phyloP scores from a whole-genome alignment of 2,113 vertebrate species.

The Campylomormyrus numenius region DNA sequence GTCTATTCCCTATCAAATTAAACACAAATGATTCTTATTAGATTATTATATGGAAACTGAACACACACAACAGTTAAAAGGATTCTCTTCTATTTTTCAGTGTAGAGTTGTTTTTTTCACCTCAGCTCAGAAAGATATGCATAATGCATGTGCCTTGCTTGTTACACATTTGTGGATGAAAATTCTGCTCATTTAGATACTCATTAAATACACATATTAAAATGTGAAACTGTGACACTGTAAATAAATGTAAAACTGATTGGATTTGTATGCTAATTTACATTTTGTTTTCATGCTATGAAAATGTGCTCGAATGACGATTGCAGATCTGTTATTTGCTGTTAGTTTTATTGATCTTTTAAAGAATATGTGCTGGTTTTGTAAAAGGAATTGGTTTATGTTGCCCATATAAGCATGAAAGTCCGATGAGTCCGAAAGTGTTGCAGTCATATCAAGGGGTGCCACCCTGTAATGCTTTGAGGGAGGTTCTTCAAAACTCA shows the following conservation, averaged over 20 bases:
- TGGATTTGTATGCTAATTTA: not conserved
- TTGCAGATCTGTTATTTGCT: not conserved
- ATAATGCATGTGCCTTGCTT: not conserved
- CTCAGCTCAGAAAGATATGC: not conserved
- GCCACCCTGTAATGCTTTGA: not conserved
- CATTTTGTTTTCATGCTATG: not conserved
- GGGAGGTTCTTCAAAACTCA: not conserved
- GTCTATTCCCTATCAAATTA: constrained; percentile 6
- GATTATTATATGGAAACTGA: constrained; percentile 7
- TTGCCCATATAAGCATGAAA: not conserved
- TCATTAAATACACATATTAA: constrained; percentile 10
- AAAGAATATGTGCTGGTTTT: not conserved
- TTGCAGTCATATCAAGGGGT: not conserved
- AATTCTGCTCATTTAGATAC: not conserved
- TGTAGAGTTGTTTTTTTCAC: not conserved
- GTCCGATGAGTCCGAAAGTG: not conserved
- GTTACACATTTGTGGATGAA: not conserved
- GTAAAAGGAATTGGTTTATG: not conserved
- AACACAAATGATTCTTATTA: not conserved
- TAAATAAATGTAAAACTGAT: constrained; percentile 1
- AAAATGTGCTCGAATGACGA: not conserved
- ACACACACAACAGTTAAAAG: not conserved
- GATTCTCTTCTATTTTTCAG: not conserved
- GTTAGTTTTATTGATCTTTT: not conserved
- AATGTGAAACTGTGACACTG: not conserved